Conservation (phyloP, 1,140 invertebrate genomes). For the Vanessa tameamea region DNA sequence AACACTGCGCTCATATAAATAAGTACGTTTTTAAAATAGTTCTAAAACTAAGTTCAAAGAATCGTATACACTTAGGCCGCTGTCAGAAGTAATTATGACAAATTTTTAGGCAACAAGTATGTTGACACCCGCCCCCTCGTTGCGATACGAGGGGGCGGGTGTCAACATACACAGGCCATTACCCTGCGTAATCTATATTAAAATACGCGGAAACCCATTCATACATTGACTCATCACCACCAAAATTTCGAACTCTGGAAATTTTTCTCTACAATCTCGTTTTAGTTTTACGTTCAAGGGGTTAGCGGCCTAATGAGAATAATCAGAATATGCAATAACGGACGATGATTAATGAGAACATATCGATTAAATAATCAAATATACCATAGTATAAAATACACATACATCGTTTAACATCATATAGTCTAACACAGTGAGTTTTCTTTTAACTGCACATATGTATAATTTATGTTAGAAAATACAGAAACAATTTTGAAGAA, state of each 20-base stretch:
- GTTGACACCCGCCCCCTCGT: slow-evolving; percentile 48
- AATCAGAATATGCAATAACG: neutral
- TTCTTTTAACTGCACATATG: no score
- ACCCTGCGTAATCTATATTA: slow-evolving; percentile 38
- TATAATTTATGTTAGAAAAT: no score
- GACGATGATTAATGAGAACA: no score
- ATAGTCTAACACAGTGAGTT: no score
- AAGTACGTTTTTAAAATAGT: neutral
- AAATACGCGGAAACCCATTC: slow-evolving; percentile 35
- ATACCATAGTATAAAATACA: no score
- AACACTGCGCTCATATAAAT: neutral
- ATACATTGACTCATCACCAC: slow-evolving; percentile 39
- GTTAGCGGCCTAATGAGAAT: neutral
- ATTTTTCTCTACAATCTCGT: slow-evolving; percentile 8
- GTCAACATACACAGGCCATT: slow-evolving; percentile 36
- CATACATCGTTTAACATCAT: no score
- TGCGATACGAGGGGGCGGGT: no score
- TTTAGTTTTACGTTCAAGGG: neutral
- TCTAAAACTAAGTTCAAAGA: slow-evolving; percentile 5
- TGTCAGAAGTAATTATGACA: slow-evolving; percentile 19
- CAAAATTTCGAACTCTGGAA: slow-evolving; percentile 23
- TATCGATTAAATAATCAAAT: no score
- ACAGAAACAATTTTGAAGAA: no score
- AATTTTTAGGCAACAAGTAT: slow-evolving; percentile 46
- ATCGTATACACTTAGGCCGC: slow-evolving; percentile 13